A percentile compares a stretch with the other conserved stretches of the same genome.
Evolutionary conservation across 2,888 invertebrate genomes (phyloP).

Genomic region (Heliconius erato): DNA sequence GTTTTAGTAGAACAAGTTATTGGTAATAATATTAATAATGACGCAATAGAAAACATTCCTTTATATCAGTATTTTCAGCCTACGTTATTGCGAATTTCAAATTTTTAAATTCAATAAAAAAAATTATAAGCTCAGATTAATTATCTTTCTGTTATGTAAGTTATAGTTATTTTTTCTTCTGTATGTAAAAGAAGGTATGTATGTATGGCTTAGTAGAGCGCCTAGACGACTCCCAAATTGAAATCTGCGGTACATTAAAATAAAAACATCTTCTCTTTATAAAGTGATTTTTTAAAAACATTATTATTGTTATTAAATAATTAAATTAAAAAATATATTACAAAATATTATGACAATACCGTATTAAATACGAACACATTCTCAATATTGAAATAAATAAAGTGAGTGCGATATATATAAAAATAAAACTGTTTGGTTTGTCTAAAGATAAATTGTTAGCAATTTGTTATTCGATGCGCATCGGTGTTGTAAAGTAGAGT

Average conservation of each 20-base stretch:
- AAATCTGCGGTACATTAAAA: not conserved
- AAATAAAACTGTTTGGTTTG: conserved; percentile 22
- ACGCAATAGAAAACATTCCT: conserved; percentile 23
- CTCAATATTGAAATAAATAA: conserved; percentile 6
- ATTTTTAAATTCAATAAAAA: not conserved
- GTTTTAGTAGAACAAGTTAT: conserved; percentile 37
- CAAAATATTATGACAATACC: not conserved
- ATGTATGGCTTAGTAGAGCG: not conserved
- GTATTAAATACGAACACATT: not conserved
- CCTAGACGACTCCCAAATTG: not conserved
- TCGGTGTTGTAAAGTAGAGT: conserved; percentile 39
- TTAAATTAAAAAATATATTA: not conserved
- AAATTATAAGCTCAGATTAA: not conserved
- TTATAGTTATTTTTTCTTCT: not conserved
- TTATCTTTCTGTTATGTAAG: not conserved
- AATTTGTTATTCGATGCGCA: conserved; percentile 34
- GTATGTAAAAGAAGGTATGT: not conserved
- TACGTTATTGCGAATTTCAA: conserved; percentile 12
- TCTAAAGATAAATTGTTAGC: conserved; percentile 23
- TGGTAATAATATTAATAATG: conserved; percentile 30
- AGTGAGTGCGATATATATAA: not conserved
- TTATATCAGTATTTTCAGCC: conserved; percentile 14
- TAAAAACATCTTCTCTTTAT: not conserved
- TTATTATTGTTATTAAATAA: not conserved
- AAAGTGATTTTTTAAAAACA: not conserved